phyloP scores from a whole-genome alignment of 2,797 vertebrate genomes.

The Adelosebastes latens region DNA sequence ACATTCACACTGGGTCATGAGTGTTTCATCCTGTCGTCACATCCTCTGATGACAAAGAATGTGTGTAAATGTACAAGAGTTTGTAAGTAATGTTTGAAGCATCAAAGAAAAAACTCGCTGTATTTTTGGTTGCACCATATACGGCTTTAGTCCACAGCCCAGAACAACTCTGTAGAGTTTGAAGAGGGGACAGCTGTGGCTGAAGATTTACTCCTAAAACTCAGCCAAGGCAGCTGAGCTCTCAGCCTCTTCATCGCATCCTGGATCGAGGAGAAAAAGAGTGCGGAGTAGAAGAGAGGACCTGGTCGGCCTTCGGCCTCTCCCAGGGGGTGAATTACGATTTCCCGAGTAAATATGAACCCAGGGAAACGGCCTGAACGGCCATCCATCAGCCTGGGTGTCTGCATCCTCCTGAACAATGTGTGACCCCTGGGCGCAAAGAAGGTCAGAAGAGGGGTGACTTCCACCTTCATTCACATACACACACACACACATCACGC shows the following conservation, averaged over 20 bases:
- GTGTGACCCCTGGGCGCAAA: slow-evolving; percentile 72
- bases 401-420: slow-evolving; percentile 83
- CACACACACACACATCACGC: not conserved
- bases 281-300: slow-evolving; percentile 26
- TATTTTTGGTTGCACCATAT: slow-evolving; percentile 43
- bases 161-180: slow-evolving; percentile 18
- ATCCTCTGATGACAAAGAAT: slow-evolving; percentile 14
- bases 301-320: slow-evolving; percentile 49
- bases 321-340: slow-evolving; percentile 74
- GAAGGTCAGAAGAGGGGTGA: slow-evolving; percentile 73
- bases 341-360: slow-evolving; percentile 72
- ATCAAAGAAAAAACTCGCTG: slow-evolving; percentile 11
- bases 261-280: slow-evolving; percentile 59
- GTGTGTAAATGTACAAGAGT: slow-evolving; percentile 2
- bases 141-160: slow-evolving; percentile 11
- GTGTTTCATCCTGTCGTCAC: slow-evolving; percentile 1
- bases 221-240: slow-evolving; percentile 51
- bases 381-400: slow-evolving; percentile 75
- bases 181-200: slow-evolving; percentile 58
- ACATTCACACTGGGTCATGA: not conserved
- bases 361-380: slow-evolving; percentile 71
- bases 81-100: not conserved
- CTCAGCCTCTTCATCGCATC: slow-evolving; percentile 61
- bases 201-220: slow-evolving; percentile 61
- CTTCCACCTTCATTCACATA: slow-evolving; percentile 65